phyloP scores from a whole-genome alignment of 2,888 invertebrate genomes.

The Ischnura elegans region DNA sequence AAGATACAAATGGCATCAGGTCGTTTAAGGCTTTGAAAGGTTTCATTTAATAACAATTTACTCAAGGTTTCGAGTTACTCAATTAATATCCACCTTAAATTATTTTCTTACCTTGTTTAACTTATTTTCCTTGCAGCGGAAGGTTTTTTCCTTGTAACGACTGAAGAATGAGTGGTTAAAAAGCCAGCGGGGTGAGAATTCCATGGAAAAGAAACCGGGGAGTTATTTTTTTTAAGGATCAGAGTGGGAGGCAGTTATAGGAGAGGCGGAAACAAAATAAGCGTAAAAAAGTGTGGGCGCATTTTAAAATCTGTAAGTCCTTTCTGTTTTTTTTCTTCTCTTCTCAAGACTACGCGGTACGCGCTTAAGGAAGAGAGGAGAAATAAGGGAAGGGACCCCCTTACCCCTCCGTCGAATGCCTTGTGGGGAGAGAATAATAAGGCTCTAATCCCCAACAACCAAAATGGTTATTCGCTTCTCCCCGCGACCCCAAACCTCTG shows the following conservation, averaged over 20 bases:
- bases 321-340: neutral
- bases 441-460: slow-evolving; percentile 34
- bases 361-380: neutral
- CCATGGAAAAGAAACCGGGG: neutral
- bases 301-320: neutral
- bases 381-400: neutral
- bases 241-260: neutral
- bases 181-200: neutral
- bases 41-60: too few species aligned
- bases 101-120: neutral
- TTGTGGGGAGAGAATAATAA: neutral
- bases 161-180: too few species aligned
- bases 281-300: neutral
- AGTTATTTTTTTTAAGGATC: neutral
- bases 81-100: too few species aligned
- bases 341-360: neutral
- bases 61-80: too few species aligned
- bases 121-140: neutral
- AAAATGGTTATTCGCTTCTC: slow-evolving; percentile 1
- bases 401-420: neutral
- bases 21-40: too few species aligned
- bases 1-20: too few species aligned
- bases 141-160: neutral
- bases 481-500: neutral
- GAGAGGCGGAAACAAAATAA: neutral